These are phyloP conservation scores for Natrix natrix DNA, from an alignment of 2,797 vertebrate genomes.

Conservation along the genomic window DNA sequence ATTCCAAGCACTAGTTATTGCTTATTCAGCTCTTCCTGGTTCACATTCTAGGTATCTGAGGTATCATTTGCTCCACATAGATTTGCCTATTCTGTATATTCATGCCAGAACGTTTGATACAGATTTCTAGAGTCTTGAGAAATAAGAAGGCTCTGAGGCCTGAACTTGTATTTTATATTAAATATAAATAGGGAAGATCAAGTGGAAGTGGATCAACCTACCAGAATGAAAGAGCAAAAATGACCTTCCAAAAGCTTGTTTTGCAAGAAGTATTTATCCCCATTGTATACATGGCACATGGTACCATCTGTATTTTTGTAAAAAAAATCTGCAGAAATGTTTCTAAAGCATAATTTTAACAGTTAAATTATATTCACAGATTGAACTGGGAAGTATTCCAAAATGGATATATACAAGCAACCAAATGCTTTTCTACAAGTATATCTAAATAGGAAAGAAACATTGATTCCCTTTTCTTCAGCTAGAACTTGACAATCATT, in stretches of 20 bases:
- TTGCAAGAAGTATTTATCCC: neutral
- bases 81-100: neutral
- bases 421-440: neutral
- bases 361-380: conserved; percentile 12
- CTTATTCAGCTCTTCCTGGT: neutral
- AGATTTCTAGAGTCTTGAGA: neutral
- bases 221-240: neutral
- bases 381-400: neutral
- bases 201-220: neutral
- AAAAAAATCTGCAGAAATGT: neutral
- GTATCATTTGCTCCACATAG: neutral
- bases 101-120: neutral
- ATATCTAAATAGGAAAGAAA: neutral
- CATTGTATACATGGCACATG: neutral
- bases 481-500: neutral
- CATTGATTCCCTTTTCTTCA: neutral
- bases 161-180: neutral
- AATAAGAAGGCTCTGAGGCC: neutral
- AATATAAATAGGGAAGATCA: neutral
- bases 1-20: neutral
- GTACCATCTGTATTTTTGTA: too few species aligned
- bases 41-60: neutral
- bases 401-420: neutral
- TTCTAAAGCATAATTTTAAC: neutral
- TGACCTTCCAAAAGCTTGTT: neutral